phyloP scores from a whole-genome alignment of 2,797 vertebrate genomes.

The Pangasius djambal region DNA sequence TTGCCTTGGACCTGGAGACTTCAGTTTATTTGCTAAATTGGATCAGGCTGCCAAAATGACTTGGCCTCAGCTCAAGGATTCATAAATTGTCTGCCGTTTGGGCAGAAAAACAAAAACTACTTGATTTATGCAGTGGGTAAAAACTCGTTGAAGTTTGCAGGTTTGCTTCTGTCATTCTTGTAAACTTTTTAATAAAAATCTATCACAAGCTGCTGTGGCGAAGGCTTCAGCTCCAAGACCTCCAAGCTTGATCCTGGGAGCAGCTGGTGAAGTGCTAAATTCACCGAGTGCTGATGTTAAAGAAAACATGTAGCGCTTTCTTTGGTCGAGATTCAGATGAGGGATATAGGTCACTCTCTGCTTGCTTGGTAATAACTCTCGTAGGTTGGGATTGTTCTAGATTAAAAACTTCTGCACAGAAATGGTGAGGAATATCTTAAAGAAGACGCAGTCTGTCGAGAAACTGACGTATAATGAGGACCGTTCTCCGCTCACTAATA shows the following conservation, averaged over 20 bases:
- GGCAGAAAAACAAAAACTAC: conserved; percentile 63
- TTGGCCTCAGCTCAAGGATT: conserved; percentile 61
- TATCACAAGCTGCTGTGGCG: conserved; percentile 22
- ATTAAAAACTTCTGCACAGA: conserved; percentile 51
- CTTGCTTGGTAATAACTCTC: conserved; percentile 10
- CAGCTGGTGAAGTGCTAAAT: conserved; percentile 35
- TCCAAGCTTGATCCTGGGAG: conserved; percentile 27
- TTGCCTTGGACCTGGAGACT: conserved; percentile 50
- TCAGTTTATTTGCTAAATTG: conserved; percentile 56
- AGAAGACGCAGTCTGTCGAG: background rate
- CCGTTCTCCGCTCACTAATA: background rate
- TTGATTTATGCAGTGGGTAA: conserved; percentile 68
- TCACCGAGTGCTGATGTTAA: conserved; percentile 21
- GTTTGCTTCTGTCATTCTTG: conserved; percentile 40
- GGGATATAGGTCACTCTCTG: conserved; percentile 24
- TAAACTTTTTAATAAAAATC: conserved; percentile 50
- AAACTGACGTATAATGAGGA: background rate
- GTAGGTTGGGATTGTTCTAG: conserved; percentile 65
- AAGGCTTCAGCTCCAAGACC: conserved; percentile 25
- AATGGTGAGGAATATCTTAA: background rate
- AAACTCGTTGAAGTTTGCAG: conserved; percentile 48
- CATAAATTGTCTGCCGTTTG: conserved; percentile 71
- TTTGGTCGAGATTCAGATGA: conserved; percentile 12
- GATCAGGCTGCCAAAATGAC: conserved; percentile 57
- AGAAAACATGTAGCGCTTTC: conserved; percentile 25